Percentiles rank a stretch among this genome's conserved stretches.
These are phyloP conservation scores for Drosophila paracracens DNA, from an alignment of 2,888 invertebrate species.

Conservation along the genomic window DNA sequence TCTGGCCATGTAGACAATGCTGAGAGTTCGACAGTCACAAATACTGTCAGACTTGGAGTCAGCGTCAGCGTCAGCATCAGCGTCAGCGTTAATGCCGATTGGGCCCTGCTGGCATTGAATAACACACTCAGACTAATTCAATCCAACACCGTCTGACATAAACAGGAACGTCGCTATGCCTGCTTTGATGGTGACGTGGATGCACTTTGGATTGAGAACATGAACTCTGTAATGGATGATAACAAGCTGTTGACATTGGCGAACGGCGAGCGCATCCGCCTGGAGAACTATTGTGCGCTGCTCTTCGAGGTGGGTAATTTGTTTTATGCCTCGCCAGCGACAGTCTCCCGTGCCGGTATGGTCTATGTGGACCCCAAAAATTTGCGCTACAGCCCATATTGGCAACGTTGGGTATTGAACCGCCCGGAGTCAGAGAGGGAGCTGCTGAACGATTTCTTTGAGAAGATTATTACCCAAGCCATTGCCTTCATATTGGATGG, in stretches of 20 bases:
- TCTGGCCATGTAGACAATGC: neutral
- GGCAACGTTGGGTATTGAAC: slow-evolving; percentile 92
- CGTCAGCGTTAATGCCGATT: slow-evolving; percentile 8
- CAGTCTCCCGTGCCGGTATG: slow-evolving; percentile 96
- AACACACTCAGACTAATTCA: slow-evolving; percentile 81
- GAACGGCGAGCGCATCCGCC: slow-evolving; percentile 94
- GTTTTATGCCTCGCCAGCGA: slow-evolving; percentile 96
- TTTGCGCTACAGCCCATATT: slow-evolving; percentile 93
- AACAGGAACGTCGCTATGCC: slow-evolving; percentile 91
- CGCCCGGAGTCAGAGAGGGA: slow-evolving; percentile 86
- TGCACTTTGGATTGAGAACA: slow-evolving; percentile 97
- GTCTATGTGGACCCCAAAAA: slow-evolving; percentile 97
- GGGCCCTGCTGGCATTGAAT: slow-evolving; percentile 52
- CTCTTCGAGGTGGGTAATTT: slow-evolving; percentile 96
- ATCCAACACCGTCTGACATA: slow-evolving; percentile 63
- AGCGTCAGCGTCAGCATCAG: neutral
- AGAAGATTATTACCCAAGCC: slow-evolving; percentile 90
- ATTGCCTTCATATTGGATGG: slow-evolving; percentile 91
- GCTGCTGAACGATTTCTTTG: slow-evolving; percentile 87
- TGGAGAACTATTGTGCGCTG: slow-evolving; percentile 92
- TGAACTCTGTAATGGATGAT: slow-evolving; percentile 99
- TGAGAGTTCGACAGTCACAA: neutral
- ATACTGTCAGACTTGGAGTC: neutral
- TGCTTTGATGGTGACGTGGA: slow-evolving; percentile 97
- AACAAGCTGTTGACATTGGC: slow-evolving; percentile 95